These are phyloP conservation scores for Pseudococcus longispinus DNA, from an alignment of 2,888 invertebrate genomes.

Conservation along the genomic window DNA sequence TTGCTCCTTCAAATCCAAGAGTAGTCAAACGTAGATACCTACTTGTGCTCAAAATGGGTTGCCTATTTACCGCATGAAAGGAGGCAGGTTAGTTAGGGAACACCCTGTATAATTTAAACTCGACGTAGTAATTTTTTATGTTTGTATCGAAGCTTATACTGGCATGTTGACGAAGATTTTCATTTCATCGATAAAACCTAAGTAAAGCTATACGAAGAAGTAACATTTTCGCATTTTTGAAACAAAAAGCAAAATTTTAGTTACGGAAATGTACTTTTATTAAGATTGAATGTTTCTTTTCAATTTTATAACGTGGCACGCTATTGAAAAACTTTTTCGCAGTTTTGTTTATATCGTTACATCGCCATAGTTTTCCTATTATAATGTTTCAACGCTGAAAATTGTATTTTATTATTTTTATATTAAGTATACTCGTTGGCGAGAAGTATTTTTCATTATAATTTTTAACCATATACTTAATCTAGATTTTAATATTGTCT, in stretches of 20 bases:
- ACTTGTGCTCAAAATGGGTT: too few relatives aligned
- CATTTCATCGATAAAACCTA: too few relatives aligned
- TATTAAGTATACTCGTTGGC: not conserved
- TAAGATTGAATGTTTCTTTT: slow-evolving; percentile 17
- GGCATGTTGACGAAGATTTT: not conserved
- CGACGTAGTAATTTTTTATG: not conserved
- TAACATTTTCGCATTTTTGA: not conserved
- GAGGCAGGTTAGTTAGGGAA: too few relatives aligned
- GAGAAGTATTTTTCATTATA: not conserved
- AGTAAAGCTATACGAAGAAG: not conserved
- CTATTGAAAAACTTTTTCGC: slow-evolving; percentile 14
- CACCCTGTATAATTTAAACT: not conserved
- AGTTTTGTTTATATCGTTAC: not conserved
- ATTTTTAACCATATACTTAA: not conserved
- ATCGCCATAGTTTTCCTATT: not conserved
- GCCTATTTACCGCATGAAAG: too few relatives aligned
- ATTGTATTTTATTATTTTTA: not conserved
- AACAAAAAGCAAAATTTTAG: slow-evolving; percentile 1
- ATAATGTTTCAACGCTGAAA: not conserved
- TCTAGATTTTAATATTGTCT: not conserved
- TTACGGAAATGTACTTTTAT: slow-evolving; percentile 9
- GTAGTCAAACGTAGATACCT: too few relatives aligned
- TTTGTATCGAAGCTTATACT: not conserved
- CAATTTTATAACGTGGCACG: slow-evolving; percentile 1
- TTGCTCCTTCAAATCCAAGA: too few relatives aligned